These are phyloP conservation scores for Pipa parva DNA, from an alignment of 2,113 vertebrate genomes.

Conservation along the genomic window DNA sequence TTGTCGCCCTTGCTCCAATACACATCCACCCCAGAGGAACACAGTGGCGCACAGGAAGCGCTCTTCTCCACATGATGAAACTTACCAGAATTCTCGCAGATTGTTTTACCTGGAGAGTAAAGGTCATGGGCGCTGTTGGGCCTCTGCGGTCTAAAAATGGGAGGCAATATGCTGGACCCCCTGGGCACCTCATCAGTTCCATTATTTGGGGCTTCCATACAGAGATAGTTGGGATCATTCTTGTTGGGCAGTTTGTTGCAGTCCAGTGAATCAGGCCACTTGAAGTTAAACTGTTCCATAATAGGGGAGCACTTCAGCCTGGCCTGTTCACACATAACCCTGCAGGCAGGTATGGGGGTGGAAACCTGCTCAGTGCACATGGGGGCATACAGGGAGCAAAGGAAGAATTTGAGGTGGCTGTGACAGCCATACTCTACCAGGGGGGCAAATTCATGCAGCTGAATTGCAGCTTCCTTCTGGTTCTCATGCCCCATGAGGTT, in stretches of 20 bases:
- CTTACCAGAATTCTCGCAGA: slow-evolving; percentile 85
- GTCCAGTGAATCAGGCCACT: slow-evolving; percentile 91
- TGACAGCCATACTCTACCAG: slow-evolving; percentile 86
- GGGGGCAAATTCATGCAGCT: slow-evolving; percentile 86
- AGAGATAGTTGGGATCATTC: slow-evolving; percentile 92
- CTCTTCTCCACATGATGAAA: slow-evolving; percentile 95
- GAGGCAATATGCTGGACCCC: slow-evolving; percentile 79
- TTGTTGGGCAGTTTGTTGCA: slow-evolving; percentile 89
- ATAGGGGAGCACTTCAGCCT: slow-evolving; percentile 88
- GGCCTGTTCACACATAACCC: slow-evolving; percentile 95
- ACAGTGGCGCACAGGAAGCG: slow-evolving; percentile 87
- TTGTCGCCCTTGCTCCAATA: slow-evolving; percentile 95
- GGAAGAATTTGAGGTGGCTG: slow-evolving; percentile 89
- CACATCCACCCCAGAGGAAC: slow-evolving; percentile 85
- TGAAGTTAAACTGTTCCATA: slow-evolving; percentile 90
- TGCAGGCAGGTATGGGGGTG: slow-evolving; percentile 89
- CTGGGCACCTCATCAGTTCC: slow-evolving; percentile 79
- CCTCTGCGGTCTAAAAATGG: slow-evolving; percentile 78
- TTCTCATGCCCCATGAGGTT: slow-evolving; percentile 87
- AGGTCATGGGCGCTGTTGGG: slow-evolving; percentile 70
- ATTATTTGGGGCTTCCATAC: slow-evolving; percentile 96
- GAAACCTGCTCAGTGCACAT: slow-evolving; percentile 99
- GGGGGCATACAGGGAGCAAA: slow-evolving; percentile 92
- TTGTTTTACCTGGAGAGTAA: slow-evolving; percentile 56
- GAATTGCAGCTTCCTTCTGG: slow-evolving; percentile 82